phyloP scores from a whole-genome alignment of 2,113 vertebrate species.

The Channa maculata region DNA sequence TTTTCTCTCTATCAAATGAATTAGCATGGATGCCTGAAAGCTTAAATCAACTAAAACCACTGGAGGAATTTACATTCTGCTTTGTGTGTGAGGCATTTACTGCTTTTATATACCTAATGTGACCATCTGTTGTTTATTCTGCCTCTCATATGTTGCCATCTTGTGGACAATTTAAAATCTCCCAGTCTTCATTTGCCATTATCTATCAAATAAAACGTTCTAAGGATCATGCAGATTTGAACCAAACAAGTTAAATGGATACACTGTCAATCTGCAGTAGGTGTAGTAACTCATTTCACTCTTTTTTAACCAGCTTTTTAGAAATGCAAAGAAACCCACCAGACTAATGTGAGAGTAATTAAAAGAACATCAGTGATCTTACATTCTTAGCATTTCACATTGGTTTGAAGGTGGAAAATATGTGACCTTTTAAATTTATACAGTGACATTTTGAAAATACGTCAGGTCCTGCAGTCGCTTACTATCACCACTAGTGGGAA shows the following conservation, averaged over 20 bases:
- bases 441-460: background rate
- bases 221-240: background rate
- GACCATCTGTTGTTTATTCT: conserved; percentile 65
- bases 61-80: conserved; percentile 8
- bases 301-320: too few species aligned
- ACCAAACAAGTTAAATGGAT: background rate
- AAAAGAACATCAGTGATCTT: too few species aligned
- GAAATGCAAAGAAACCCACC: too few species aligned
- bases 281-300: too few species aligned
- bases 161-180: conserved; percentile 65
- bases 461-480: conserved; percentile 28
- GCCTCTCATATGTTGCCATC: conserved; percentile 67
- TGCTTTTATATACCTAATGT: conserved; percentile 24
- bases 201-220: conserved; percentile 5
- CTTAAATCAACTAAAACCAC: background rate
- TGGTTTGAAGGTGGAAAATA: too few species aligned
- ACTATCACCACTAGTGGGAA: conserved; percentile 57
- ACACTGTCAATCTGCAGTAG: too few species aligned
- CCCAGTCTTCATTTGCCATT: conserved; percentile 28
- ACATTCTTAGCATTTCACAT: too few species aligned
- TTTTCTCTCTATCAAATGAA: background rate
- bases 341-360: too few species aligned
- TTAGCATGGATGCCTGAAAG: background rate
- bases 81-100: conserved; percentile 34
- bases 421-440: too few species aligned